A percentile compares a stretch with the other conserved stretches of the same genome.
Conservation (phyloP, 2,113 vertebrate genomes). For the Chaetodon trifascialis region DNA sequence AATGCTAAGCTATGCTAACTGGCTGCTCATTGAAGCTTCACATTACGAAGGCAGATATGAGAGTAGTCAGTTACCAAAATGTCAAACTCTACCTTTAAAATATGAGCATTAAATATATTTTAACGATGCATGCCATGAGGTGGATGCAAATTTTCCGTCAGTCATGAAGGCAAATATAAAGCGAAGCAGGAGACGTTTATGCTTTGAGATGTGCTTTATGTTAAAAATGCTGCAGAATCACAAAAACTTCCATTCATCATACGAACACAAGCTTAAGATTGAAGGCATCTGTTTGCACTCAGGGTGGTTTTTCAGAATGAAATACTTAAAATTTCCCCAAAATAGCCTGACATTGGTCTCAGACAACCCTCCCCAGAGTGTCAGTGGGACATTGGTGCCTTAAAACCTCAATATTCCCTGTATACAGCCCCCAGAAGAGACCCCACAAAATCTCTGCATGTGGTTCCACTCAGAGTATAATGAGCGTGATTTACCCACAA, state of each 20-base stretch:
- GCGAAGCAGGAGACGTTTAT: not conserved
- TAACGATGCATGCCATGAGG: not conserved
- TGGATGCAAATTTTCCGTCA: not conserved
- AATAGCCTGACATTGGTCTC: conserved; percentile 35
- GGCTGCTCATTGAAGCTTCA: too few species aligned
- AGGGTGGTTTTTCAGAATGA: conserved; percentile 41
- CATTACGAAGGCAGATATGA: too few species aligned
- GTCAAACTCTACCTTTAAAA: too few species aligned
- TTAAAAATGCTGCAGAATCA: not conserved
- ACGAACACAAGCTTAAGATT: conserved; percentile 24
- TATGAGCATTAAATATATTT: not conserved
- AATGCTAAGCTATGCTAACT: too few species aligned
- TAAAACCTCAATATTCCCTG: conserved; percentile 31
- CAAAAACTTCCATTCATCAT: not conserved
- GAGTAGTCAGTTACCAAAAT: too few species aligned
- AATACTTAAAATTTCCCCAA: conserved; percentile 37
- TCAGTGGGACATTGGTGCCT: conserved; percentile 24
- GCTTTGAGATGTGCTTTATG: not conserved
- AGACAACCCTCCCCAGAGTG: conserved; percentile 36
- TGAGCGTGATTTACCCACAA: conserved; percentile 74
- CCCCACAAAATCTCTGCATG: conserved; percentile 66
- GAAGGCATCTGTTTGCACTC: conserved; percentile 58
- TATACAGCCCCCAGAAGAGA: conserved; percentile 30
- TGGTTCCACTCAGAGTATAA: conserved; percentile 81
- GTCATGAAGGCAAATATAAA: not conserved